A percentile compares a stretch with the other conserved stretches of the same genome.
phyloP scores from a whole-genome alignment of 2,888 invertebrate genomes.

The Urechis unicinctus region DNA sequence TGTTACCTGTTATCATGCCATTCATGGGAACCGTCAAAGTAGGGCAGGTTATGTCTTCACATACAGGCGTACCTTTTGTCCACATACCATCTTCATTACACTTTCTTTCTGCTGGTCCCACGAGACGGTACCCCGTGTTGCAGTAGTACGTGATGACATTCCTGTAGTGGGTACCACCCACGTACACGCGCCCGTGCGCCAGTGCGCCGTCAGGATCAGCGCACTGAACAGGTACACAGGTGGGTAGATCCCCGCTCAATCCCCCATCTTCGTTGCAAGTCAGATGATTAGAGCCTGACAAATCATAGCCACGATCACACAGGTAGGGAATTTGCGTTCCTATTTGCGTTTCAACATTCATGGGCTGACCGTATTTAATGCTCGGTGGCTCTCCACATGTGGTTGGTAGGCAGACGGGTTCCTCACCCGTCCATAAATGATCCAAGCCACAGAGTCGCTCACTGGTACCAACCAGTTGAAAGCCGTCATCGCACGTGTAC shows the following conservation, averaged over 20 bases:
- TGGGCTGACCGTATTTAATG: conserved; percentile 13
- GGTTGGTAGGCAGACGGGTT: conserved; percentile 22
- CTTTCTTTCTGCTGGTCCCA: background rate
- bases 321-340: conserved; percentile 13
- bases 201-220: conserved; percentile 1
- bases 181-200: no score
- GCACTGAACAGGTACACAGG: conserved; percentile 29
- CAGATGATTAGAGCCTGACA: conserved; percentile 26
- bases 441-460: conserved; percentile 26
- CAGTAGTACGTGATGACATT: background rate
- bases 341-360: background rate
- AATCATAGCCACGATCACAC: conserved; percentile 36
- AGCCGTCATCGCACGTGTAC: conserved; percentile 33
- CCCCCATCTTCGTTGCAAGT: conserved; percentile 31
- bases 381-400: conserved; percentile 21
- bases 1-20: conserved; percentile 7
- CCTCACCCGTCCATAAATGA: conserved; percentile 27
- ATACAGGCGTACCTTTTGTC: conserved; percentile 26
- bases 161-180: background rate
- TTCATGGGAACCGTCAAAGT: conserved; percentile 10
- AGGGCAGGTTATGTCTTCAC: conserved; percentile 28
- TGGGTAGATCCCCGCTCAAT: conserved; percentile 38
- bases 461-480: conserved; percentile 23
- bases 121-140: background rate
- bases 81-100: conserved; percentile 20